Base-by-base conservation (phyloP, 2,888 invertebrate species). In the Globia sparganii region DNA sequence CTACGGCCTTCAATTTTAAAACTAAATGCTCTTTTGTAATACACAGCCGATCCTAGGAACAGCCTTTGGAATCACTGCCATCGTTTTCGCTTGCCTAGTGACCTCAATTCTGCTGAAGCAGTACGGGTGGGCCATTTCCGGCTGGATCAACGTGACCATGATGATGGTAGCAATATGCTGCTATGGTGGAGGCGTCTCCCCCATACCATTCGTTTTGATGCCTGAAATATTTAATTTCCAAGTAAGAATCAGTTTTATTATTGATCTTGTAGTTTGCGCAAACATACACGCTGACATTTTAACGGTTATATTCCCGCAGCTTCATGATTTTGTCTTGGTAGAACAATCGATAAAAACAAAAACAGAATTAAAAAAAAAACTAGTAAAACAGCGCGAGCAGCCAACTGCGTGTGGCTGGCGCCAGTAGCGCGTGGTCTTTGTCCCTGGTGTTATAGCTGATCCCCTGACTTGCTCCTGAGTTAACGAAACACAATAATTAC, bases 211-310 rank as follows among this genome's bases (percentile, higher is more conserved):
- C n/a, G 88, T 94, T 34, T 87, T 94, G 4, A 91, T 94, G 91
- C 86, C 94, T 0, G 94, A 94, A 76, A 90, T 93, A 81, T 92
- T 94, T 28, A 93, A 90, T 80, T 94, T 94, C 43, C 93, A 94
- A 85, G 94, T 93, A 66, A 84, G 81, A 4, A 15, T 53, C n/a
- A n/a, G 53, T n/a, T 53, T 11, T 53, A 53, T n/a, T 25, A 11
- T n/a, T 11, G 53, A 53, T 53, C 49, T 8, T 25, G 25, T 11
- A 53, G 25, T 25, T 53, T n/a, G 25, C 11, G 11, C n/a, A 53
- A 53, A 43, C 13, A 28, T 66, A 11, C 28, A 43, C 28, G 21
- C 13, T 58, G 37, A 56, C 56, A 37, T 58, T 69, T 69, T 40
- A 40, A 28, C 21, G n/a, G 9, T n/a, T 11, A 3, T 46, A 25